phyloP scores from a whole-genome alignment of 2,888 invertebrate genomes.

The Camptogramma bilineatum region DNA sequence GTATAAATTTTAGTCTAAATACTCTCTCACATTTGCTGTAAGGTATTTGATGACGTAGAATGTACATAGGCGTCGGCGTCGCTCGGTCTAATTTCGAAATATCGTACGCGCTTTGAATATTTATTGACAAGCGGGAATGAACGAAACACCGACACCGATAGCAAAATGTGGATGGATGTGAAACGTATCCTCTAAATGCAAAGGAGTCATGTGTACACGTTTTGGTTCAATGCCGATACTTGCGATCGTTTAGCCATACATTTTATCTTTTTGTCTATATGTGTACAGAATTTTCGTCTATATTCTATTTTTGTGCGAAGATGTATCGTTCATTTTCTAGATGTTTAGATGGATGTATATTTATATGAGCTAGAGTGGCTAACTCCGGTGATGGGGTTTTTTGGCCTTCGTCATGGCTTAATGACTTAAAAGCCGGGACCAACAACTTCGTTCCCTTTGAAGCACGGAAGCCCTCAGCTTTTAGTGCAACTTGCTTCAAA shows the following conservation, averaged over 20 bases:
- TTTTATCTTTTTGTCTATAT: neutral
- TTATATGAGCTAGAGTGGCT: too few relatives aligned
- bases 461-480: too few relatives aligned
- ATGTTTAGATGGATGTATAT: too few relatives aligned
- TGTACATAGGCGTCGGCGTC: neutral
- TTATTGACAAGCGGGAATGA: constrained; percentile 23
- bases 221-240: neutral
- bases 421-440: too few relatives aligned
- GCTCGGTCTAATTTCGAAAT: constrained; percentile 10
- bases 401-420: too few relatives aligned
- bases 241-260: neutral
- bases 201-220: neutral
- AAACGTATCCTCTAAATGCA: constrained; percentile 1
- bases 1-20: neutral
- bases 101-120: constrained; percentile 26
- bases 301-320: too few relatives aligned
- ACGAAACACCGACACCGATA: constrained; percentile 12
- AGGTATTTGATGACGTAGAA: neutral
- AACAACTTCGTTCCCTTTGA: too few relatives aligned
- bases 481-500: too few relatives aligned
- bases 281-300: too few relatives aligned
- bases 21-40: neutral
- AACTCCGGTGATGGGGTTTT: too few relatives aligned
- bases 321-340: too few relatives aligned
- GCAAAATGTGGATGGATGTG: constrained; percentile 7